phyloP scores from a whole-genome alignment of 2,888 invertebrate genomes.

The Ecliptopera silaceata region DNA sequence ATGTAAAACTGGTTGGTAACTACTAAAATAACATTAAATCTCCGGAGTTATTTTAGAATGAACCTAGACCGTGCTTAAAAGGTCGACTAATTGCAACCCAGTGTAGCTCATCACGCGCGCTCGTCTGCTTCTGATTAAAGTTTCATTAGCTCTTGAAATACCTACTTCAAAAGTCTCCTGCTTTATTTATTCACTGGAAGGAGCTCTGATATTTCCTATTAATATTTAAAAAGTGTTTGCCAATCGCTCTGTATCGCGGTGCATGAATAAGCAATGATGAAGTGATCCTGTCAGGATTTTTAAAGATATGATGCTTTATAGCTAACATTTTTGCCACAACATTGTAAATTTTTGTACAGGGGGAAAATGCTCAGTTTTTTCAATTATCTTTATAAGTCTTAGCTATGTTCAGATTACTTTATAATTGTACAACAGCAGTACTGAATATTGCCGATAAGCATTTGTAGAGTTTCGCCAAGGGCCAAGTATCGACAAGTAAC shows the following conservation, averaged over 20 bases:
- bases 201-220: conserved; percentile 19
- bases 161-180: conserved; percentile 37
- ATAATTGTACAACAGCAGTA: background rate
- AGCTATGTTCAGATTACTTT: background rate
- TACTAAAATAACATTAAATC: background rate
- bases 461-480: conserved; percentile 14
- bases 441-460: conserved; percentile 8
- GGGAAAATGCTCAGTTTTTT: background rate
- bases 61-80: conserved; percentile 29
- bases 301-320: conserved; percentile 6
- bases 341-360: background rate
- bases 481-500: conserved; percentile 48
- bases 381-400: background rate
- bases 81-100: conserved; percentile 53
- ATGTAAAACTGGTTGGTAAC: background rate
- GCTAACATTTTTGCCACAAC: background rate
- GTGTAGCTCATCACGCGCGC: conserved; percentile 48
- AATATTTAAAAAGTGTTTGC: conserved; percentile 23
- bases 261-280: conserved; percentile 21
- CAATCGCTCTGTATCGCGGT: conserved; percentile 7
- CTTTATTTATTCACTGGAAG: conserved; percentile 31
- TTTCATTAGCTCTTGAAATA: conserved; percentile 47
- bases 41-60: conserved; percentile 16
- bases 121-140: conserved; percentile 43
- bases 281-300: background rate